A percentile compares a stretch with the other conserved stretches of the same genome.
These are phyloP conservation scores for Hypotaenidia okinawae DNA, from an alignment of 2,797 vertebrate genomes.

Conservation along the genomic window DNA sequence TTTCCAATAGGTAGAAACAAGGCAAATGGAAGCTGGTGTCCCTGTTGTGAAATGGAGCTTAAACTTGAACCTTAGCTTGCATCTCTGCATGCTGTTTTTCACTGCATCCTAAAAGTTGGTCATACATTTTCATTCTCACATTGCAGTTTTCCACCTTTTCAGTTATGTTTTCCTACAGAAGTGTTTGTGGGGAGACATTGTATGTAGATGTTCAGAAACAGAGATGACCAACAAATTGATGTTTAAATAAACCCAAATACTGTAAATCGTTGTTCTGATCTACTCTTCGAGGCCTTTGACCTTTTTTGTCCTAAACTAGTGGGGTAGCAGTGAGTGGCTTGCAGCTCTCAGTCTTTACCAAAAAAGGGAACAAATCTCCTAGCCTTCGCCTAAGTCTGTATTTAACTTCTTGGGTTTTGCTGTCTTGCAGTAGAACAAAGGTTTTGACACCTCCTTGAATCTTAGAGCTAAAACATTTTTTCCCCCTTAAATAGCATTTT, in stretches of 20 bases:
- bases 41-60: not conserved
- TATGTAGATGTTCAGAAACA: fast-evolving
- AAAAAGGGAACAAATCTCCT: not conserved
- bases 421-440: not conserved
- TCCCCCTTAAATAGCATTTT: not conserved
- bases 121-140: not conserved
- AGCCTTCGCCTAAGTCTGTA: not conserved
- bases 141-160: not conserved
- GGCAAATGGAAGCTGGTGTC: not conserved
- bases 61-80: not conserved
- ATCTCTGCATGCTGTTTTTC: not conserved
- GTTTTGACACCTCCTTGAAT: not conserved
- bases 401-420: not conserved
- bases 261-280: not conserved
- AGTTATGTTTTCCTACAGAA: not conserved
- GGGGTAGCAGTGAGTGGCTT: not conserved
- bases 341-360: not conserved
- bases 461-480: not conserved
- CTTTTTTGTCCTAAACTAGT: not conserved
- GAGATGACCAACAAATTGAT: not conserved
- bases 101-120: not conserved
- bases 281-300: not conserved
- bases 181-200: not conserved
- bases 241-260: not conserved
- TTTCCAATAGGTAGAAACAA: not conserved